Percentiles rank a stretch among this genome's conserved stretches.
Conservation (phyloP, 2,113 vertebrate species). For the Cololabis saira region DNA sequence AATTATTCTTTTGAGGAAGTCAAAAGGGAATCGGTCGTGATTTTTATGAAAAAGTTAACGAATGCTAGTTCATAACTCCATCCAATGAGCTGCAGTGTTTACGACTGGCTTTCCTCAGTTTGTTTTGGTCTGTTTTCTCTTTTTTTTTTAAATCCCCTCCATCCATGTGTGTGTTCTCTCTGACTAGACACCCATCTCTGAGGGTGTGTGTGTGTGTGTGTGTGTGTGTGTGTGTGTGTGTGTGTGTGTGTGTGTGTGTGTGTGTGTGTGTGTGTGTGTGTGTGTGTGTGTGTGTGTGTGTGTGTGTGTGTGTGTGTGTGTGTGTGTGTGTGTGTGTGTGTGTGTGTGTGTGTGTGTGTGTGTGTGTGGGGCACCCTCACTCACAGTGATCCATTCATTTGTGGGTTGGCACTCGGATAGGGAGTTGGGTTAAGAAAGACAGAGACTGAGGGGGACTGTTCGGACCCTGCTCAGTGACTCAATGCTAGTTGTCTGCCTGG, state of each 20-base stretch:
- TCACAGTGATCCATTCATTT: conserved; percentile 77
- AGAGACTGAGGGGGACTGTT: conserved; percentile 76
- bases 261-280: conserved; percentile 25
- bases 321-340: conserved; percentile 22
- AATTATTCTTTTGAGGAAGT: conserved; percentile 10
- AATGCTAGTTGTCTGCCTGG: conserved; percentile 78
- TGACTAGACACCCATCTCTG: conserved; percentile 44
- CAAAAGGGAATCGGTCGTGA: conserved; percentile 6
- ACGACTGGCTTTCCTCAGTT: conserved; percentile 22
- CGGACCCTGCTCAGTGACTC: conserved; percentile 70
- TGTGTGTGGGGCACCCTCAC: conserved; percentile 36
- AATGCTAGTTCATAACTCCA: not conserved
- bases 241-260: conserved; percentile 25
- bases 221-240: conserved; percentile 24
- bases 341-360: conserved; percentile 20
- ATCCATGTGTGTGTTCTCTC: conserved; percentile 34
- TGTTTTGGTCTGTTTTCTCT: conserved; percentile 61
- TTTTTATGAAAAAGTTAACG: conserved; percentile 12
- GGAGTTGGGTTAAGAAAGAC: conserved; percentile 67
- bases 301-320: conserved; percentile 29
- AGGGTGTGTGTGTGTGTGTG: conserved; percentile 46
- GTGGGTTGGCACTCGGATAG: conserved; percentile 73
- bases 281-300: conserved; percentile 38
- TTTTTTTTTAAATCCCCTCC: conserved; percentile 42
- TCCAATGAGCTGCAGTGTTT: conserved; percentile 12